Conservation (phyloP, 1,140 invertebrate species). For the Colletes latitarsis region DNA sequence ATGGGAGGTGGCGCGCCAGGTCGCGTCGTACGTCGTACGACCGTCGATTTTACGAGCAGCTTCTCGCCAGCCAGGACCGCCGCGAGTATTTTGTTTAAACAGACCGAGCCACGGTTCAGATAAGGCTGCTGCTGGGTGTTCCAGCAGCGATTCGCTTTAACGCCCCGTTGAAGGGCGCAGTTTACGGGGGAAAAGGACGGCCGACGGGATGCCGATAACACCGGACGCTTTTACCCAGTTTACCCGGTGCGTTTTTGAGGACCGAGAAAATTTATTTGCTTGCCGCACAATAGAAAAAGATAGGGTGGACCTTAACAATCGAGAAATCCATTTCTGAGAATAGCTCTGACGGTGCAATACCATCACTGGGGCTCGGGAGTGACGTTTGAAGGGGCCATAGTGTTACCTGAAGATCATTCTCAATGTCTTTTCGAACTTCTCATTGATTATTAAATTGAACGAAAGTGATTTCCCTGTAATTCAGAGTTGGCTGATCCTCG, state of each 20-base stretch:
- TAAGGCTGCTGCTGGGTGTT: constrained; percentile 50
- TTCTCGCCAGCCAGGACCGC: constrained; percentile 31
- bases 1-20: constrained; percentile 39
- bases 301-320: neutral
- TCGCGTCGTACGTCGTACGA: constrained; percentile 47
- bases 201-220: constrained; percentile 1
- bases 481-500: no score
- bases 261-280: neutral
- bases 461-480: neutral
- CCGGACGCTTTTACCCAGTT: neutral
- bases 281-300: neutral
- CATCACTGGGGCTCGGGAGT: no score
- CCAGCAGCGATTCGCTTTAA: constrained; percentile 25
- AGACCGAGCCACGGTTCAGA: constrained; percentile 46
- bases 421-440: no score
- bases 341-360: no score
- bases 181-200: constrained; percentile 5
- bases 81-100: constrained; percentile 63
- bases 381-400: no score
- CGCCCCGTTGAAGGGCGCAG: constrained; percentile 30
- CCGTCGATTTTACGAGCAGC: constrained; percentile 53
- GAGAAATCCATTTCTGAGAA: neutral
- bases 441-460: no score
- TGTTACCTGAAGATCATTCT: no score
- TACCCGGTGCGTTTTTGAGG: neutral